phyloP scores from a whole-genome alignment of 2,797 vertebrate species.

The Urosaurus nigricauda region DNA sequence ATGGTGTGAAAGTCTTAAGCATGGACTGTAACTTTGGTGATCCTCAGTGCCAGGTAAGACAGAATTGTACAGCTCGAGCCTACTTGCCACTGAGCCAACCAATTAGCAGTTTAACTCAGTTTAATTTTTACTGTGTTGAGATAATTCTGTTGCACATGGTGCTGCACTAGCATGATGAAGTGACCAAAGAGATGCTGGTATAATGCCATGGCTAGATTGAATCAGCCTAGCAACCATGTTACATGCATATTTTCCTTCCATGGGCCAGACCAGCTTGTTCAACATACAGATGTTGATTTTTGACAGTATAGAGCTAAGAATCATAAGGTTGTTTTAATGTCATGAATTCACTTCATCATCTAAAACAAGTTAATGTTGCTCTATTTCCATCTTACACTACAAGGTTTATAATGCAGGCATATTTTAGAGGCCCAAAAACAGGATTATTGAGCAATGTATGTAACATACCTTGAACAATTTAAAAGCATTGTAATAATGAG shows the following conservation, averaged over 20 bases:
- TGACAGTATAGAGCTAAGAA: background rate
- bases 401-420: background rate
- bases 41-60: conserved; percentile 88
- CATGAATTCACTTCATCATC: background rate
- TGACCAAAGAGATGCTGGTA: background rate
- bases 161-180: background rate
- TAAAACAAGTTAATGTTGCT: background rate
- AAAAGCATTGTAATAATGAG: background rate
- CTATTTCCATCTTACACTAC: background rate
- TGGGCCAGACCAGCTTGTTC: background rate
- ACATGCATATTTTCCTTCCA: background rate
- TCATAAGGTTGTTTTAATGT: background rate
- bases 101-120: background rate
- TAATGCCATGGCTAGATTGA: background rate
- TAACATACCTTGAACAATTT: background rate
- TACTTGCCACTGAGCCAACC: background rate
- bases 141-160: background rate
- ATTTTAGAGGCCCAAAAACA: background rate
- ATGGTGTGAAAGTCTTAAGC: conserved; percentile 87
- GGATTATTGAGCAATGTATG: too few species aligned
- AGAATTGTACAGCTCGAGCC: background rate
- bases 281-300: background rate
- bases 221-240: background rate
- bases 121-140: background rate
- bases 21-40: conserved; percentile 92